Conservation (phyloP, 2,113 vertebrate species). For the Tragelaphus imberbis region DNA sequence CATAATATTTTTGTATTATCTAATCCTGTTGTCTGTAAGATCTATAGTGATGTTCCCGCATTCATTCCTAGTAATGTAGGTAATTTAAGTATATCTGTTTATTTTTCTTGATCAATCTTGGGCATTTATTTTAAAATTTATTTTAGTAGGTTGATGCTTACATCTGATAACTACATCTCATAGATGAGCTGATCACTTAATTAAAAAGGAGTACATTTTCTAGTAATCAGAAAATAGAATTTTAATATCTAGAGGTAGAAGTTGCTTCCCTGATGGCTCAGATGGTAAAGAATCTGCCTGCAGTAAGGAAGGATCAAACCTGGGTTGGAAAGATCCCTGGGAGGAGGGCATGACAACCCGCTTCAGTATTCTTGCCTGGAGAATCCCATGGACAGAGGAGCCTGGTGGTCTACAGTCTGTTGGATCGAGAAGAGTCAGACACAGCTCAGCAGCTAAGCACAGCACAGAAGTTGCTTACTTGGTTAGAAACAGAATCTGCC, state of each 20-base stretch:
- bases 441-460: background rate
- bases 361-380: background rate
- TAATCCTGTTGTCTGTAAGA: background rate
- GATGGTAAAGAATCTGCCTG: background rate
- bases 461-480: slow-evolving; percentile 2
- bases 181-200: background rate
- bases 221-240: background rate
- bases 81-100: background rate
- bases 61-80: background rate
- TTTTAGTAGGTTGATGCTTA: slow-evolving; percentile 15
- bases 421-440: background rate
- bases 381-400: background rate
- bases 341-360: background rate
- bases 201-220: background rate
- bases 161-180: background rate
- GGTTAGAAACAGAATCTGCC: background rate
- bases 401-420: background rate
- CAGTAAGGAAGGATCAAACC: background rate
- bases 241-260: background rate
- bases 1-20: background rate
- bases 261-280: background rate
- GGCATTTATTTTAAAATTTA: background rate
- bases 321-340: background rate
- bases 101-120: background rate
- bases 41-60: background rate